These are phyloP conservation scores for Prenolepis imparis DNA, from an alignment of 2,888 invertebrate genomes.

Conservation along the genomic window DNA sequence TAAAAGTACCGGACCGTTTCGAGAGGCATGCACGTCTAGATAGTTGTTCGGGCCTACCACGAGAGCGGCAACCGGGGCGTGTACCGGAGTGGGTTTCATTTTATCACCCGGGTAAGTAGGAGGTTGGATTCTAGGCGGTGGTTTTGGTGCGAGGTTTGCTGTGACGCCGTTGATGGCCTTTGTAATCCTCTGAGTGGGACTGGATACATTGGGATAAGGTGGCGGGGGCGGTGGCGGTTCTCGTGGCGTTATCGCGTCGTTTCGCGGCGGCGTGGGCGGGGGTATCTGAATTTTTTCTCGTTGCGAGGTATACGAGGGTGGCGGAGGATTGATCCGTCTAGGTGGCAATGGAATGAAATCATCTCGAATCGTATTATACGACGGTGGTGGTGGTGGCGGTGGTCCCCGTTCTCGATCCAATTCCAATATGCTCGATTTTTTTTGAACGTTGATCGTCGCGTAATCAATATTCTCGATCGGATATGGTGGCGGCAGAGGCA, in stretches of 20 bases:
- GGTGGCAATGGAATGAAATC: constrained; percentile 89
- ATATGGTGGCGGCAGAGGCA: constrained; percentile 86
- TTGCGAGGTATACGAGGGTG: constrained; percentile 87
- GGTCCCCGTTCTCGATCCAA: constrained; percentile 75
- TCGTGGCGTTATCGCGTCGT: constrained; percentile 87
- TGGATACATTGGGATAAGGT: constrained; percentile 87
- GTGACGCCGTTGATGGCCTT: constrained; percentile 39
- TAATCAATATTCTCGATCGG: constrained; percentile 79
- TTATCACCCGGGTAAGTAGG: constrained; percentile 86
- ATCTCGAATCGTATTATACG: constrained; percentile 87
- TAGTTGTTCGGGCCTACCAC: constrained; percentile 89
- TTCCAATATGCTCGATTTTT: constrained; percentile 71
- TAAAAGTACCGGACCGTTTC: constrained; percentile 86
- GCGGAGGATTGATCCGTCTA: constrained; percentile 89
- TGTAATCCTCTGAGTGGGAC: constrained; percentile 59
- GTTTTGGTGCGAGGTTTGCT: constrained; percentile 88
- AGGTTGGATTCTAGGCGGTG: constrained; percentile 87
- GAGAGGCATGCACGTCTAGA: constrained; percentile 88
- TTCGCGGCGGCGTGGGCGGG: constrained; percentile 85
- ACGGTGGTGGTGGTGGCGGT: constrained; percentile 91
- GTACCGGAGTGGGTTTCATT: constrained; percentile 86
- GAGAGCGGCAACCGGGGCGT: constrained; percentile 87
- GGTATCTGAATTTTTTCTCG: constrained; percentile 85
- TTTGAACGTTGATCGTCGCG: constrained; percentile 75
- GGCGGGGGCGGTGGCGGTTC: constrained; percentile 89